These are phyloP conservation scores for Caloenas nicobarica DNA, from an alignment of 2,113 vertebrate species.

Conservation along the genomic window DNA sequence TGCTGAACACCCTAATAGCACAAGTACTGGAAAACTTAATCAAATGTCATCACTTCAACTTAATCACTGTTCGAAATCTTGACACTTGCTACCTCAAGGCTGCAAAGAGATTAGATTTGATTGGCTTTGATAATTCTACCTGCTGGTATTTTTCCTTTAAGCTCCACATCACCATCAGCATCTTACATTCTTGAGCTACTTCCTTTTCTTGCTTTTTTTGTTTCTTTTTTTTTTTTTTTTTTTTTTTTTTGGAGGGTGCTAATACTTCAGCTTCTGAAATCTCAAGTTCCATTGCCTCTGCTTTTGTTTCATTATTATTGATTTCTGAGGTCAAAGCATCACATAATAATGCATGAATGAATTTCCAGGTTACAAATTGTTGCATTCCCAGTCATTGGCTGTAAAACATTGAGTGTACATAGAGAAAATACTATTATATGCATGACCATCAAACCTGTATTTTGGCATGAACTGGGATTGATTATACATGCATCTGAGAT, in stretches of 20 bases:
- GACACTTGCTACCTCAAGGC: conserved; percentile 68
- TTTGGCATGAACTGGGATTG: conserved; percentile 2
- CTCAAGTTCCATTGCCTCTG: conserved; percentile 49
- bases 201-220: conserved; percentile 2
- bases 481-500: not conserved
- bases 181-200: conserved; percentile 43
- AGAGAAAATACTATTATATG: not conserved
- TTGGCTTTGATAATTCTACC: conserved; percentile 73
- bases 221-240: conserved; percentile 27
- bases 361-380: conserved; percentile 11
- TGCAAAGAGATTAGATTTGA: conserved; percentile 69
- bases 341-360: conserved; percentile 14
- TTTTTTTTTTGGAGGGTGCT: conserved; percentile 37
- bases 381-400: conserved; percentile 9
- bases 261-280: conserved; percentile 55
- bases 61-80: conserved; percentile 73
- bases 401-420: not conserved
- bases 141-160: conserved; percentile 69
- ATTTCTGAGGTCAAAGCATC: conserved; percentile 53
- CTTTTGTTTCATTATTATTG: conserved; percentile 59
- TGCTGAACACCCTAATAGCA: conserved; percentile 48
- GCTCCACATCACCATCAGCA: conserved; percentile 69
- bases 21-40: conserved; percentile 70
- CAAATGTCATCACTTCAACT: conserved; percentile 58
- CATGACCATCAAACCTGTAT: conserved; percentile 7